Percentiles rank a stretch among this genome's conserved stretches.
Evolutionary conservation across 2,797 vertebrate genomes (phyloP).

Genomic region (Mycteria americana): DNA sequence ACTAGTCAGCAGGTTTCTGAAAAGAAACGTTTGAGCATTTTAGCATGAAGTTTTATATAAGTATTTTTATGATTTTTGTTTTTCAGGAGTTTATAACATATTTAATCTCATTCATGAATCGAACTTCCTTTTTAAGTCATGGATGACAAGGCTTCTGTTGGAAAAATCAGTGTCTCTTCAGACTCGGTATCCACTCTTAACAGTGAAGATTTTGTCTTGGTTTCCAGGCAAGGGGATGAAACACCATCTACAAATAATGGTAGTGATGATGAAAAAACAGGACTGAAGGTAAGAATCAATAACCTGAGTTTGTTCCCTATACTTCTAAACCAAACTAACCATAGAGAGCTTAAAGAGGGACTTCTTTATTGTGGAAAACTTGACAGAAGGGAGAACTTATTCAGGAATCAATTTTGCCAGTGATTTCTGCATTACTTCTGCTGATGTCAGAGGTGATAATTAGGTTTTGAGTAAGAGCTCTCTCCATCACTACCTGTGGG

Average conservation of each 20-base stretch:
- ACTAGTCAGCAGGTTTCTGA: slow-evolving; percentile 27
- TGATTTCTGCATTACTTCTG: slow-evolving; percentile 4
- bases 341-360: slow-evolving; percentile 34
- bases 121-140: slow-evolving; percentile 93
- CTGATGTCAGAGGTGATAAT: slow-evolving; percentile 5
- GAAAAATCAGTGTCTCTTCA: slow-evolving; percentile 99
- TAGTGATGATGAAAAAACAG: slow-evolving; percentile 99
- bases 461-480: slow-evolving; percentile 41
- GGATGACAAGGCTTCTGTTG: slow-evolving; percentile 99
- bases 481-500: slow-evolving; percentile 34
- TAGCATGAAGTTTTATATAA: slow-evolving; percentile 67
- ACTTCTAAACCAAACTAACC: slow-evolving; percentile 38
- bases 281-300: slow-evolving; percentile 93
- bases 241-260: slow-evolving; percentile 97
- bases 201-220: slow-evolving; percentile 99
- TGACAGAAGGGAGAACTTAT: slow-evolving; percentile 22
- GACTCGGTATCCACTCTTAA: slow-evolving; percentile 99
- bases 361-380: slow-evolving; percentile 46
- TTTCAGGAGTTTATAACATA: slow-evolving; percentile 84
- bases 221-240: slow-evolving; percentile 97
- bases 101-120: slow-evolving; percentile 85
- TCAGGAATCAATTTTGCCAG: neutral
- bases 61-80: slow-evolving; percentile 77
- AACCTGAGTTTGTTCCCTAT: slow-evolving; percentile 51
- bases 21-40: slow-evolving; percentile 18